Conservation (phyloP, 2,888 invertebrate species). For the Steinernema scapterisci region DNA sequence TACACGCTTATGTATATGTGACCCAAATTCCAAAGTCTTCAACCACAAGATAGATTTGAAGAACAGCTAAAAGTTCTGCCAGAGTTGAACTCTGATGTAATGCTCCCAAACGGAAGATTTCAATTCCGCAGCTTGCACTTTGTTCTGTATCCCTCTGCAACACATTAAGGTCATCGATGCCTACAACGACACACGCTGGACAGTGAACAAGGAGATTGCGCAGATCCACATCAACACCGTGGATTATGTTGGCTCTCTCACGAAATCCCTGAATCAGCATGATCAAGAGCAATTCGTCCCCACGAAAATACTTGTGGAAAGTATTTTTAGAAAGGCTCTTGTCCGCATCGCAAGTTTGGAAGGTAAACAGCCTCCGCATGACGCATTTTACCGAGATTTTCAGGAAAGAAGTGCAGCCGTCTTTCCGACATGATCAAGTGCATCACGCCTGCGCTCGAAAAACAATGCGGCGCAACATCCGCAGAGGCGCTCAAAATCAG, state of each 20-base stretch:
- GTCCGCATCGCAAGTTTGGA: constrained; percentile 30
- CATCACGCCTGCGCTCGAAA: constrained; percentile 27
- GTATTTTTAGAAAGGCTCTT: constrained; percentile 34
- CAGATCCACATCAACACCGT: constrained; percentile 31
- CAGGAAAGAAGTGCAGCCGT: constrained; percentile 32
- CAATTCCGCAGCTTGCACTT: too few species aligned
- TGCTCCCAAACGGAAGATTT: too few species aligned
- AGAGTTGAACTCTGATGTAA: too few species aligned
- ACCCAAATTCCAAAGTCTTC: too few species aligned
- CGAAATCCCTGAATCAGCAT: constrained; percentile 13
- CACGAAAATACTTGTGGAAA: constrained; percentile 34
- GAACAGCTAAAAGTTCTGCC: too few species aligned
- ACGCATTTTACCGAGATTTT: background rate
- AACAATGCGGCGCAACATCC: constrained; percentile 27
- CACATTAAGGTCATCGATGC: constrained; percentile 32
- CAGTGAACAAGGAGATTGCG: constrained; percentile 29
- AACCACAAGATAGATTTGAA: too few species aligned
- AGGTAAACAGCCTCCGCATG: constrained; percentile 2
- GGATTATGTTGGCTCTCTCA: constrained; percentile 21
- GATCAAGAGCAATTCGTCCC: constrained; percentile 34
- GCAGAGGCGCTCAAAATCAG: constrained; percentile 31
- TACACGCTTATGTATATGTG: too few species aligned
- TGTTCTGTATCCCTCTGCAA: background rate
- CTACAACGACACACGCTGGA: constrained; percentile 35
- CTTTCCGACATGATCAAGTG: constrained; percentile 32